These are phyloP conservation scores for Psittacula derbiana DNA, from an alignment of 2,797 vertebrate species.

Conservation along the genomic window DNA sequence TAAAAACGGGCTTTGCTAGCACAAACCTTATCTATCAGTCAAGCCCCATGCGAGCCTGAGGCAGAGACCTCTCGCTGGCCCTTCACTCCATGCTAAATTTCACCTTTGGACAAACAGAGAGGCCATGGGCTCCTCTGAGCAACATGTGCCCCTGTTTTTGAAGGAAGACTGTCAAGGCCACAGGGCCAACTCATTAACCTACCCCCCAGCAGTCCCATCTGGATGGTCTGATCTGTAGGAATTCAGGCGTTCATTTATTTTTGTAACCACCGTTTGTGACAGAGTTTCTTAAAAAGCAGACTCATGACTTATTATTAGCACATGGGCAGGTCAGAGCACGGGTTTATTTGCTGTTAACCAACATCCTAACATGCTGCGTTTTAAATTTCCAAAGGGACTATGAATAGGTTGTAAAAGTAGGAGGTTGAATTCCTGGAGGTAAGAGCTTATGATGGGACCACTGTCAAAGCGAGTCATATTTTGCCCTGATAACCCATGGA, in stretches of 20 bases:
- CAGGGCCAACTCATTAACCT: conserved; percentile 51
- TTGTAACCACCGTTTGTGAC: conserved; percentile 60
- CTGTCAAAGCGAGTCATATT: conserved; percentile 20
- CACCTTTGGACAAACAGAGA: conserved; percentile 6
- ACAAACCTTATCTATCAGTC: neutral
- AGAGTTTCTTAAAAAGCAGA: conserved; percentile 57
- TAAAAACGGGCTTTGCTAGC: neutral
- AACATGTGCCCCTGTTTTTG: neutral
- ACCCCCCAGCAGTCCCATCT: conserved; percentile 35
- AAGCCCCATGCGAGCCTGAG: neutral
- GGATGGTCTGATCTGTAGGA: conserved; percentile 59
- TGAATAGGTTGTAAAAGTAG: conserved; percentile 40
- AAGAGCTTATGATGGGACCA: conserved; percentile 26
- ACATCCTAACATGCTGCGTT: conserved; percentile 42
- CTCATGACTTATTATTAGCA: conserved; percentile 66
- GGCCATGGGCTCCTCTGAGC: neutral
- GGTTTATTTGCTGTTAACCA: conserved; percentile 64
- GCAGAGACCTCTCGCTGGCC: conserved; percentile 10
- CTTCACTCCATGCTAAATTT: conserved; percentile 12
- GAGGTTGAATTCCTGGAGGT: conserved; percentile 47
- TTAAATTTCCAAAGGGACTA: conserved; percentile 54
- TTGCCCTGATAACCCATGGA: neutral
- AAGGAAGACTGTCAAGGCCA: conserved; percentile 17
- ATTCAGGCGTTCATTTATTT: conserved; percentile 54
- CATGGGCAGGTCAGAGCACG: conserved; percentile 53